phyloP scores from a whole-genome alignment of 35 echinoderm and acorn worm species.

The Apostichopus parvimensis region DNA sequence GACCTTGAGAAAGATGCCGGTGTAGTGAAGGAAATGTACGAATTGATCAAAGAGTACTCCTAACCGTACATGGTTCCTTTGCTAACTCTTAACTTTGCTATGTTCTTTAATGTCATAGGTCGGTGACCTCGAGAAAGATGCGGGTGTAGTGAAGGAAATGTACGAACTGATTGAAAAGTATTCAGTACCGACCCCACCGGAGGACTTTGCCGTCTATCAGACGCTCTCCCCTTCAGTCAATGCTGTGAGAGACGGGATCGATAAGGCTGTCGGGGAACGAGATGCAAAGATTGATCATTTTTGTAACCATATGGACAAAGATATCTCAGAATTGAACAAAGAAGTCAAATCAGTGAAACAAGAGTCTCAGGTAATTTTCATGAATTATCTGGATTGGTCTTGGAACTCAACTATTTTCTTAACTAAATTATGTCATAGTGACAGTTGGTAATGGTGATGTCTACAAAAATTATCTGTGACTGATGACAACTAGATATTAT shows the following conservation, averaged over 20 bases:
- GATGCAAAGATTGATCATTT: slow-evolving; percentile 98
- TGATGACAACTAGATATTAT: no score
- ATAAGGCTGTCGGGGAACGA: slow-evolving; percentile 90
- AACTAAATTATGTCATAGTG: no score
- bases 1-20: slow-evolving; percentile 74
- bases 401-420: no score
- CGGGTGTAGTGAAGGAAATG: slow-evolving; percentile 90
- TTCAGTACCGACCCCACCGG: slow-evolving; percentile 85
- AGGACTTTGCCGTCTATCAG: slow-evolving; percentile 99
- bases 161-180: slow-evolving; percentile 96
- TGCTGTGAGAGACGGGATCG: slow-evolving; percentile 85
- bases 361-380: slow-evolving; percentile 84
- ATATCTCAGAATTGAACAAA: slow-evolving; percentile 88
- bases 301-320: slow-evolving; percentile 98
- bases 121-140: slow-evolving; percentile 79
- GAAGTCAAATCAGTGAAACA: slow-evolving; percentile 94
- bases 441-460: no score
- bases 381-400: no score
- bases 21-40: slow-evolving; percentile 83
- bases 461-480: no score
- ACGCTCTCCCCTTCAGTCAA: slow-evolving; percentile 87
- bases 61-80: background rate
- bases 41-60: no score
- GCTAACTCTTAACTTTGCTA: background rate
- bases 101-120: slow-evolving; percentile 55